Percentiles rank a stretch among this genome's conserved stretches.
These are phyloP conservation scores for Discoglossus pictus DNA, from an alignment of 2,797 vertebrate species.

Conservation along the genomic window DNA sequence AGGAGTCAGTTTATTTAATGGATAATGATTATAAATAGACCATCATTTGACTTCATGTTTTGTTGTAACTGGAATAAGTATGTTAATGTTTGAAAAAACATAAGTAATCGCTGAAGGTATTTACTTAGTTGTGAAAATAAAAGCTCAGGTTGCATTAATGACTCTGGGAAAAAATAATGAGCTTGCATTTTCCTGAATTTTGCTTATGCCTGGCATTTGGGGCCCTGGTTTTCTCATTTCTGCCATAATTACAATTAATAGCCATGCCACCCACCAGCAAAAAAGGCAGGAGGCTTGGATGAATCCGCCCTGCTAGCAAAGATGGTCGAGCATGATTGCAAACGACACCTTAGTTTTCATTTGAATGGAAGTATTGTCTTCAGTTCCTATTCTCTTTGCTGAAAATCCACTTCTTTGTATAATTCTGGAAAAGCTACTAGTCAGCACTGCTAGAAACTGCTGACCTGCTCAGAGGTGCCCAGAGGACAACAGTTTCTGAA, in stretches of 20 bases:
- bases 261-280: constrained; percentile 47
- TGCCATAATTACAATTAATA: constrained; percentile 50
- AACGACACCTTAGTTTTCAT: constrained; percentile 54
- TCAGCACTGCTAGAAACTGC: constrained; percentile 54
- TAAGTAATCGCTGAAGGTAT: constrained; percentile 44
- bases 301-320: constrained; percentile 31
- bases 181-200: constrained; percentile 32
- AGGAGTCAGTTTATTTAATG: constrained; percentile 18
- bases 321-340: constrained; percentile 43
- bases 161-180: constrained; percentile 44
- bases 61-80: constrained; percentile 20
- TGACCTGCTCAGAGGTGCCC: constrained; percentile 53
- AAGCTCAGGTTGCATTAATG: constrained; percentile 46
- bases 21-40: constrained; percentile 18
- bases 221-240: constrained; percentile 26
- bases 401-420: constrained; percentile 52
- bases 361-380: constrained; percentile 41
- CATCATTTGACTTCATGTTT: constrained; percentile 15
- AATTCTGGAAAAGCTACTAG: constrained; percentile 46
- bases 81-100: constrained; percentile 31
- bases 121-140: constrained; percentile 50
- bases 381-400: constrained; percentile 48
- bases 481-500: constrained; percentile 50
- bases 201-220: constrained; percentile 26
- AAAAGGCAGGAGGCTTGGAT: constrained; percentile 27